Conservation (phyloP, 2,888 invertebrate genomes). For the Drosophila hawaiiensis region DNA sequence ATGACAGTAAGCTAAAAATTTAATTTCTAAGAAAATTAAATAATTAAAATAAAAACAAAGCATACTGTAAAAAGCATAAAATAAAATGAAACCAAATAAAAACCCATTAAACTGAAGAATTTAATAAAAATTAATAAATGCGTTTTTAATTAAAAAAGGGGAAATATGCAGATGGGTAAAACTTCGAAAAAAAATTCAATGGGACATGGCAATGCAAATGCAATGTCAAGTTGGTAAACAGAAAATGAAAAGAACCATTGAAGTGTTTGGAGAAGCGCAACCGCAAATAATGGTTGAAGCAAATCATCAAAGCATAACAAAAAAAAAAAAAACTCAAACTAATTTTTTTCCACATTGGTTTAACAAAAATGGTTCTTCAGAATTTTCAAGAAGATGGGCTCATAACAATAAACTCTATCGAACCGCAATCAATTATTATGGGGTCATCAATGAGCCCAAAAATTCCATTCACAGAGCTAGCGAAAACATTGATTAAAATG, state of each 20-base stretch:
- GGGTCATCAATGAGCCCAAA: neutral
- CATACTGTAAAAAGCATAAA: constrained; percentile 67
- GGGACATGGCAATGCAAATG: constrained; percentile 51
- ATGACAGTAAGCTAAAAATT: constrained; percentile 52
- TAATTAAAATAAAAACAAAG: constrained; percentile 56
- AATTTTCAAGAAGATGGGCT: no score
- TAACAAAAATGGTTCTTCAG: neutral
- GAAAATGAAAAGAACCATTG: constrained; percentile 16
- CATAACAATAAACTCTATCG: neutral
- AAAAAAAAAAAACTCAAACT: no score
- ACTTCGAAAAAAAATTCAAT: constrained; percentile 5
- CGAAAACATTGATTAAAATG: neutral
- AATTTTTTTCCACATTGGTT: neutral
- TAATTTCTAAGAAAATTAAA: constrained; percentile 54
- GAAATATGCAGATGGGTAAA: constrained; percentile 13
- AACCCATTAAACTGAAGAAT: constrained; percentile 75
- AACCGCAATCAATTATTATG: neutral
- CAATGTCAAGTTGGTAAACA: constrained; percentile 26
- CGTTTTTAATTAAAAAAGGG: constrained; percentile 14
- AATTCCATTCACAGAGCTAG: no score
- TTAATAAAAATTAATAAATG: constrained; percentile 72
- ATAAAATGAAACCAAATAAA: constrained; percentile 67
- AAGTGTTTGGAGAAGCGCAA: constrained; percentile 8
- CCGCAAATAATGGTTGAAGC: constrained; percentile 14
- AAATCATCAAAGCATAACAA: neutral